A percentile compares a stretch with the other conserved stretches of the same genome.
These are phyloP conservation scores for Halocynthia roretzi DNA, from an alignment of 23 tunicate species.

Conservation along the genomic window DNA sequence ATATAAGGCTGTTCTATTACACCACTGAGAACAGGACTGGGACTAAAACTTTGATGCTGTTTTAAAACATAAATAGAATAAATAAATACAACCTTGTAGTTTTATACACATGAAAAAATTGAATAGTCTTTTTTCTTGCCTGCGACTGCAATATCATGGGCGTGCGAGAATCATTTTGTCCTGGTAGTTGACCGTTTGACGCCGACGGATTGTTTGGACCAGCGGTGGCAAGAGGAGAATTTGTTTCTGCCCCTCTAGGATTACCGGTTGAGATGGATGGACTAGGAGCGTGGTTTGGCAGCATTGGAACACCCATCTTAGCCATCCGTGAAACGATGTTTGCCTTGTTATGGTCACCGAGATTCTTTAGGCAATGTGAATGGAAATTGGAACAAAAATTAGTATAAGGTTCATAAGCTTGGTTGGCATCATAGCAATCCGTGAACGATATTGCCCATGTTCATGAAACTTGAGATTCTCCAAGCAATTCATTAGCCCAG, in stretches of 20 bases:
- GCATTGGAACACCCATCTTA: slow-evolving; percentile 77
- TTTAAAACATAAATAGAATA: not conserved
- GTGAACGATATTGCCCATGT: too few relatives aligned
- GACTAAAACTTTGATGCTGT: not conserved
- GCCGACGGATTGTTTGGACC: not conserved
- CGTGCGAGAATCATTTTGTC: not conserved
- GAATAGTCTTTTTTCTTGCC: not conserved
- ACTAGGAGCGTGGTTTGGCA: slow-evolving; percentile 29
- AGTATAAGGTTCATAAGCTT: too few relatives aligned
- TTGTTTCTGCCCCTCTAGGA: not conserved
- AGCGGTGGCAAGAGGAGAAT: not conserved
- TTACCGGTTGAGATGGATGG: not conserved
- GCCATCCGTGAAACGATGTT: slow-evolving; percentile 67
- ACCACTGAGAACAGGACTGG: not conserved
- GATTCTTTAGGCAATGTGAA: not conserved
- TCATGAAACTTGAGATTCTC: too few relatives aligned
- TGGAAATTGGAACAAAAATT: too few relatives aligned
- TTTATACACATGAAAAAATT: too few relatives aligned
- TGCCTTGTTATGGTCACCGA: slow-evolving; percentile 1
- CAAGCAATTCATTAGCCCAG: too few relatives aligned
- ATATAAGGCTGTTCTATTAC: slow-evolving; percentile 2
- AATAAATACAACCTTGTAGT: too few relatives aligned
- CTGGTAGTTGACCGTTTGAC: not conserved
- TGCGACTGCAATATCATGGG: not conserved
- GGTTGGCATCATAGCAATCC: not conserved